Percentiles rank a stretch among this genome's conserved stretches.
phyloP scores from a whole-genome alignment of 2,113 vertebrate genomes.

The Tragelaphus scriptus region DNA sequence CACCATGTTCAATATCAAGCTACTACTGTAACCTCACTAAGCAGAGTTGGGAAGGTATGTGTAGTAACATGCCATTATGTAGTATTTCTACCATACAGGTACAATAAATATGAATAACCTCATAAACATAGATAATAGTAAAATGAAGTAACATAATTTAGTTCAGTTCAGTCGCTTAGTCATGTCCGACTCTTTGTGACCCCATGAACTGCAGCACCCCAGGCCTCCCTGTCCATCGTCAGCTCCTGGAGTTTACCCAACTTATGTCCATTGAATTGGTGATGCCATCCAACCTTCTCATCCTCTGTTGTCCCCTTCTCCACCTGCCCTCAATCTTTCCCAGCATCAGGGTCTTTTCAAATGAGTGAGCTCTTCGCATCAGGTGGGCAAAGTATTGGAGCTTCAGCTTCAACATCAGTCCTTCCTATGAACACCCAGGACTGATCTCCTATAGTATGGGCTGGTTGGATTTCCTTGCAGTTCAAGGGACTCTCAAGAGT shows the following conservation, averaged over 20 bases:
- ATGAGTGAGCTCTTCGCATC: not conserved
- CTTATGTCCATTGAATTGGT: not conserved
- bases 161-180: not conserved
- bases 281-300: not conserved
- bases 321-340: not conserved
- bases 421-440: too few relatives aligned
- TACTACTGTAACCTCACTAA: not conserved
- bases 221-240: not conserved
- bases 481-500: not conserved
- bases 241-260: not conserved
- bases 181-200: not conserved
- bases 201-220: rapidly evolving
- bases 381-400: not conserved
- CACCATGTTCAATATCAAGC: not conserved
- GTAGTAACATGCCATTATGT: too few relatives aligned
- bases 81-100: not conserved
- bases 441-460: not conserved
- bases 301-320: not conserved
- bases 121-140: not conserved
- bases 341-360: not conserved
- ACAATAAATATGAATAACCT: not conserved
- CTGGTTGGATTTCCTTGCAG: not conserved
- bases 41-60: not conserved
- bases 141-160: not conserved
- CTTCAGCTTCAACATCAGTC: not conserved